Conservation (phyloP, 2,888 invertebrate genomes). For the Ochropleura plecta region DNA sequence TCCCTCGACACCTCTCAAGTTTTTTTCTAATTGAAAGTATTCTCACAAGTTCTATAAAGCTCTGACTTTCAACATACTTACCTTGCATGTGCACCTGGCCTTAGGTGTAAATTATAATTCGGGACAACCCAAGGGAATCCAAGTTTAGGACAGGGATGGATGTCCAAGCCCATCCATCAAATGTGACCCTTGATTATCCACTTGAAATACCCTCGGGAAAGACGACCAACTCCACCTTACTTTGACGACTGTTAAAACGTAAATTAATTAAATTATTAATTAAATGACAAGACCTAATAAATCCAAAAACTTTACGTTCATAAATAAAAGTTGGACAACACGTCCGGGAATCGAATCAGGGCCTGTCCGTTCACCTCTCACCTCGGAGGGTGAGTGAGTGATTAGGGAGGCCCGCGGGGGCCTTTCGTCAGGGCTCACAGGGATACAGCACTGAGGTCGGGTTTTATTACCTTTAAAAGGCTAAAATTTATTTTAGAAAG, state of each 20-base stretch:
- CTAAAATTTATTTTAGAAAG: slow-evolving; percentile 58
- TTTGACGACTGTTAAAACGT: slow-evolving; percentile 37
- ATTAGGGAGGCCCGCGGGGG: slow-evolving; percentile 73
- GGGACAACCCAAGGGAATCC: slow-evolving; percentile 8
- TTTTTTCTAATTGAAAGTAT: background rate
- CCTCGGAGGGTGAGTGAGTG: slow-evolving; percentile 71
- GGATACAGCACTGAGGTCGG: slow-evolving; percentile 55
- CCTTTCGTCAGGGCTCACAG: slow-evolving; percentile 70
- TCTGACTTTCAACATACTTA: background rate
- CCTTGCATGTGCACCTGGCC: background rate
- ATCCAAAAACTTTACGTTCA: slow-evolving; percentile 55
- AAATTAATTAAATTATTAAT: slow-evolving; percentile 55
- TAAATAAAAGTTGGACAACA: slow-evolving; percentile 65
- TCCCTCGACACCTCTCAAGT: no score
- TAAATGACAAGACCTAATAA: slow-evolving; percentile 59
- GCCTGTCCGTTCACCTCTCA: slow-evolving; percentile 66
- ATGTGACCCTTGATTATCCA: slow-evolving; percentile 39
- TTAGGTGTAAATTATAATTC: slow-evolving; percentile 10
- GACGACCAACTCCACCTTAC: slow-evolving; percentile 14
- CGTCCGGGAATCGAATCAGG: slow-evolving; percentile 66
- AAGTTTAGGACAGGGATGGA: slow-evolving; percentile 35
- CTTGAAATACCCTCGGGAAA: slow-evolving; percentile 40
- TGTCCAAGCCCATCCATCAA: slow-evolving; percentile 54
- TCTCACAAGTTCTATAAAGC: no score
- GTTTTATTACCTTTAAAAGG: slow-evolving; percentile 63